Evolutionary conservation across 2,113 vertebrate species (phyloP).

Genomic region (Chrysochloris asiatica): DNA sequence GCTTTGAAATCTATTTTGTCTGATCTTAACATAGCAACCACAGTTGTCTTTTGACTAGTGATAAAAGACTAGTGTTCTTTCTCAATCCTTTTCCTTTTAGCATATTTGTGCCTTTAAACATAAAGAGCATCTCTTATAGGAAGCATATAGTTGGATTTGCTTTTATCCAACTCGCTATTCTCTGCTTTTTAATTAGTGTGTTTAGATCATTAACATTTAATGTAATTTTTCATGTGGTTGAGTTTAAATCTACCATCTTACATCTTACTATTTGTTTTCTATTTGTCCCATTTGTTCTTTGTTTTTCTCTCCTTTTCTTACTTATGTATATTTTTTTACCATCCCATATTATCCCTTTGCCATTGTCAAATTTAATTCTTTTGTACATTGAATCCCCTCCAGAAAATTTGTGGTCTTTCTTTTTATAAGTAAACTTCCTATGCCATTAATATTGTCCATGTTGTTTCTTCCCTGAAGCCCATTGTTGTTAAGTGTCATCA

Average conservation of each 20-base stretch:
- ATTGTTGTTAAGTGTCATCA: too few relatives aligned
- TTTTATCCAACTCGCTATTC: background rate
- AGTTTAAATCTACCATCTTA: conserved; percentile 32
- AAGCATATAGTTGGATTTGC: background rate
- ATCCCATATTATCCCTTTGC: conserved; percentile 32
- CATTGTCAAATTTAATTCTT: conserved; percentile 28
- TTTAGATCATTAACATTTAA: conserved; percentile 18
- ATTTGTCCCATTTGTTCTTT: background rate
- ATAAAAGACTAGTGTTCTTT: background rate
- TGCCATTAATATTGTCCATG: background rate
- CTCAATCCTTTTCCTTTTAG: conserved; percentile 3
- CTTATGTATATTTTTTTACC: conserved; percentile 45
- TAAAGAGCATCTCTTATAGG: conserved; percentile 12
- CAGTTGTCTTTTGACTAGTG: background rate
- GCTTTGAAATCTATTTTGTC: conserved; percentile 3
- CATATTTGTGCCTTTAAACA: background rate
- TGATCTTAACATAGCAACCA: background rate
- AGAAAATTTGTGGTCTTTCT: background rate
- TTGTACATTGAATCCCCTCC: background rate
- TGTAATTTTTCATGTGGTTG: background rate
- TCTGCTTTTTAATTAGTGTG: conserved; percentile 38
- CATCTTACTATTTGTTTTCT: conserved; percentile 40
- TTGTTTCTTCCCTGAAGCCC: conserved; percentile 31
- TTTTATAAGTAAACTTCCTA: conserved; percentile 18
- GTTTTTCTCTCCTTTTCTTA: background rate